Percentiles rank a stretch among this genome's conserved stretches.
These are phyloP conservation scores for Vespertilio murinus DNA, from an alignment of 2,797 vertebrate species.

Conservation along the genomic window DNA sequence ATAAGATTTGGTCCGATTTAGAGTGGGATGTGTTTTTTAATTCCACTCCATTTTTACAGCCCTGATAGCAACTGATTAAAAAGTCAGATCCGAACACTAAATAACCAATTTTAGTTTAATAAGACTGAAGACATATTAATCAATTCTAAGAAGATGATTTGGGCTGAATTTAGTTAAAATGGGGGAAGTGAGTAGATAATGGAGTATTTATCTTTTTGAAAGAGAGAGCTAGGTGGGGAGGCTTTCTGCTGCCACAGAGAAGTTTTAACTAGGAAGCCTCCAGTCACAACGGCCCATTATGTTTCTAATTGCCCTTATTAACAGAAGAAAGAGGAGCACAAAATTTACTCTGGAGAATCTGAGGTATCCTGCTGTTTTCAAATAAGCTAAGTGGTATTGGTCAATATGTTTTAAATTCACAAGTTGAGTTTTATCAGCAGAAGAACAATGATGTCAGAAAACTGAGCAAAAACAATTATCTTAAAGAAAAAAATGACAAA, in stretches of 20 bases:
- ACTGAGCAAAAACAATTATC: background rate
- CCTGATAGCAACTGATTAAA: slow-evolving; percentile 51
- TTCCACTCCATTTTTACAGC: slow-evolving; percentile 57
- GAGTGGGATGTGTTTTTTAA: background rate
- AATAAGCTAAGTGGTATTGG: slow-evolving; percentile 5
- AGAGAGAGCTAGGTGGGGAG: background rate
- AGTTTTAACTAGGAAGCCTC: slow-evolving; percentile 20
- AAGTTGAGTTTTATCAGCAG: slow-evolving; percentile 36
- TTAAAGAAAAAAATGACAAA: background rate
- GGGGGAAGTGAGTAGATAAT: slow-evolving; percentile 45
- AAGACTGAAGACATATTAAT: slow-evolving; percentile 39
- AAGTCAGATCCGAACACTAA: slow-evolving; percentile 58
- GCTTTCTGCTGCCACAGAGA: slow-evolving; percentile 17
- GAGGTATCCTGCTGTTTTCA: slow-evolving; percentile 51
- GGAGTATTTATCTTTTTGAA: slow-evolving; percentile 42
- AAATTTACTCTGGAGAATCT: slow-evolving; percentile 56
- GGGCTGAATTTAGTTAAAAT: slow-evolving; percentile 35
- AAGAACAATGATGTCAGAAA: slow-evolving; percentile 20
- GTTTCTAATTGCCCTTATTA: slow-evolving; percentile 72
- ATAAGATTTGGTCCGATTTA: slow-evolving; percentile 10
- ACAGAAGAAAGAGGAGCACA: slow-evolving; percentile 65
- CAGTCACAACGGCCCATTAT: slow-evolving; percentile 27
- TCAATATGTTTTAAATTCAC: slow-evolving; percentile 24
- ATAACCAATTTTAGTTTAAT: slow-evolving; percentile 59
- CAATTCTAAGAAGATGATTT: slow-evolving; percentile 43